phyloP scores from a whole-genome alignment of 2,888 invertebrate genomes.

The Dromius quadrimaculatus region DNA sequence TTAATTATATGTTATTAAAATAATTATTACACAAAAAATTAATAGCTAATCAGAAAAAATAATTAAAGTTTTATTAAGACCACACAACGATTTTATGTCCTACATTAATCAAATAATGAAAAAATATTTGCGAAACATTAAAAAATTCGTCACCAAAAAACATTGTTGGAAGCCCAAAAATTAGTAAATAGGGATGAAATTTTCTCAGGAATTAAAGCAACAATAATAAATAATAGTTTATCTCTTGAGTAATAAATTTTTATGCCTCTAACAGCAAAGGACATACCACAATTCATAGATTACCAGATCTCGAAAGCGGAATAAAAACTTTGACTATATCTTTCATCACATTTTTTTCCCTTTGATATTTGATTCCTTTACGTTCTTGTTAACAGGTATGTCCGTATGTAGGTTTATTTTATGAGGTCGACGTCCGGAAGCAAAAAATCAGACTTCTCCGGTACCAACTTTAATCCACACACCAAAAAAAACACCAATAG shows the following conservation, averaged over 20 bases:
- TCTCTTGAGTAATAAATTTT: constrained; percentile 15
- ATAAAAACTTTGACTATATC: constrained; percentile 10
- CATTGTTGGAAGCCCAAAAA: no score
- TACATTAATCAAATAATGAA: no score
- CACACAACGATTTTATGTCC: no score
- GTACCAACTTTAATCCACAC: constrained; percentile 28
- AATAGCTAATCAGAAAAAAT: constrained; percentile 26
- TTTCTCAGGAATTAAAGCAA: no score
- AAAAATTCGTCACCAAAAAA: no score
- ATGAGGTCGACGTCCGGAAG: constrained; percentile 21
- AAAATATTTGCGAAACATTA: no score
- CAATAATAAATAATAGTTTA: no score
- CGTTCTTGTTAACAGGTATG: constrained; percentile 5
- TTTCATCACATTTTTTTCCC: background rate
- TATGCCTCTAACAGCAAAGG: background rate
- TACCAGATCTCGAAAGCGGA: background rate
- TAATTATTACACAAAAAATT: constrained; percentile 16
- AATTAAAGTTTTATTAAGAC: constrained; percentile 15
- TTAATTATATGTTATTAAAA: constrained; percentile 31
- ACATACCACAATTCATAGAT: constrained; percentile 9
- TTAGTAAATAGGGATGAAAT: no score
- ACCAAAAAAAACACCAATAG: constrained; percentile 8
- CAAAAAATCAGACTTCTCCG: constrained; percentile 23
- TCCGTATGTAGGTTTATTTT: background rate
- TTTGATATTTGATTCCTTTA: constrained; percentile 8